phyloP scores from a whole-genome alignment of 1,140 invertebrate genomes.

The Drosophila guanche region DNA sequence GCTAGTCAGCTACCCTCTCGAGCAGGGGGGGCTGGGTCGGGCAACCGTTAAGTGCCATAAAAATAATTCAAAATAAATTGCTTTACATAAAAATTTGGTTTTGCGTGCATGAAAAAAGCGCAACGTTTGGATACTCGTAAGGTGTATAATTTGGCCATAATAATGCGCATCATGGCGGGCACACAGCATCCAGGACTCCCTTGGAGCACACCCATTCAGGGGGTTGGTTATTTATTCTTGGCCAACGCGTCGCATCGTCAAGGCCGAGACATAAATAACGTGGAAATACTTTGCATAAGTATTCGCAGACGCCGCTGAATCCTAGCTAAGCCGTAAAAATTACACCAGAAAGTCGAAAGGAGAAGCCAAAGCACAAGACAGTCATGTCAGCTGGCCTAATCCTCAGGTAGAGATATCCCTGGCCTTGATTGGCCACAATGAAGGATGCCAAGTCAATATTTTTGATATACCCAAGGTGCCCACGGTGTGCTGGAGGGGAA shows the following conservation, averaged over 20 bases:
- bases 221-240: constrained; percentile 71
- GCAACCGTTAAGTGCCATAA: constrained; percentile 79
- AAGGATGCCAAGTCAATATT: constrained; percentile 72
- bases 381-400: constrained; percentile 77
- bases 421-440: constrained; percentile 42
- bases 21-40: constrained; percentile 16
- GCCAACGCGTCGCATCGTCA: constrained; percentile 44
- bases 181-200: no score
- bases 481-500: not conserved
- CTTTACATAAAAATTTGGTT: constrained; percentile 80
- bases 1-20: constrained; percentile 32
- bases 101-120: constrained; percentile 28
- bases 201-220: constrained; percentile 18
- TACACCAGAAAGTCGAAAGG: constrained; percentile 54
- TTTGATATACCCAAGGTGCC: constrained; percentile 30
- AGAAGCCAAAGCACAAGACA: constrained; percentile 38
- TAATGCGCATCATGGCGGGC: constrained; percentile 78
- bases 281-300: constrained; percentile 72
- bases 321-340: constrained; percentile 77
- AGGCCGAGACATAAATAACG: constrained; percentile 69
- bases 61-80: constrained; percentile 84
- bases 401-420: constrained; percentile 67
- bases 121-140: constrained; percentile 66
- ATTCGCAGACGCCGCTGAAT: constrained; percentile 55
- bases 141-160: constrained; percentile 82